Conservation (phyloP, 2,888 invertebrate species). For the Zygothrica quintamaculata region DNA sequence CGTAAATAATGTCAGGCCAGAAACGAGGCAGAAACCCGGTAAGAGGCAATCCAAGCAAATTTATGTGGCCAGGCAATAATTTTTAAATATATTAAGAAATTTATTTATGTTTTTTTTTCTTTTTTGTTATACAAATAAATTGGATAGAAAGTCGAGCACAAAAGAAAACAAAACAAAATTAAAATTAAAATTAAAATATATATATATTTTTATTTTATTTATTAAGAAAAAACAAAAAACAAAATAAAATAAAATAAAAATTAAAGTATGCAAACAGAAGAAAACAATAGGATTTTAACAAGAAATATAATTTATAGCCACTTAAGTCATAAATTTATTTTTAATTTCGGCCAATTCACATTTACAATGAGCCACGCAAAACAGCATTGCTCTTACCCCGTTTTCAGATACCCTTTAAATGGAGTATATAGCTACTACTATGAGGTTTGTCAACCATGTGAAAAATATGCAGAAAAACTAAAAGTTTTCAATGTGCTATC, state of each 20-base stretch:
- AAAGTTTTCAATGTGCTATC: too few species aligned
- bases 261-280: slow-evolving; percentile 34
- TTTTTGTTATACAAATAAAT: slow-evolving; percentile 47
- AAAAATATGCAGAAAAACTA: not conserved
- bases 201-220: too few species aligned
- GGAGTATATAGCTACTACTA: not conserved
- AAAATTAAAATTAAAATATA: too few species aligned
- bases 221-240: too few species aligned
- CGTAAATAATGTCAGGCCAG: slow-evolving; percentile 56
- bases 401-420: slow-evolving; percentile 20
- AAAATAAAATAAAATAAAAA: slow-evolving; percentile 45
- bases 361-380: slow-evolving; percentile 65
- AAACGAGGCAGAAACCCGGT: too few species aligned
- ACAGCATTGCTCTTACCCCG: slow-evolving; percentile 39
- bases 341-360: slow-evolving; percentile 81
- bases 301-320: slow-evolving; percentile 82
- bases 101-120: slow-evolving; percentile 1
- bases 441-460: not conserved
- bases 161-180: slow-evolving; percentile 42
- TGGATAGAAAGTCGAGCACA: slow-evolving; percentile 62
- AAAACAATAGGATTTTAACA: slow-evolving; percentile 81
- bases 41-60: slow-evolving; percentile 40
- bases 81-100: slow-evolving; percentile 55
- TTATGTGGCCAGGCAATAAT: slow-evolving; percentile 40
- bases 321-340: slow-evolving; percentile 83